Percentiles rank a stretch among this genome's conserved stretches.
Evolutionary conservation across 2,888 invertebrate genomes (phyloP).

Genomic region (Mellilla xanthometata): DNA sequence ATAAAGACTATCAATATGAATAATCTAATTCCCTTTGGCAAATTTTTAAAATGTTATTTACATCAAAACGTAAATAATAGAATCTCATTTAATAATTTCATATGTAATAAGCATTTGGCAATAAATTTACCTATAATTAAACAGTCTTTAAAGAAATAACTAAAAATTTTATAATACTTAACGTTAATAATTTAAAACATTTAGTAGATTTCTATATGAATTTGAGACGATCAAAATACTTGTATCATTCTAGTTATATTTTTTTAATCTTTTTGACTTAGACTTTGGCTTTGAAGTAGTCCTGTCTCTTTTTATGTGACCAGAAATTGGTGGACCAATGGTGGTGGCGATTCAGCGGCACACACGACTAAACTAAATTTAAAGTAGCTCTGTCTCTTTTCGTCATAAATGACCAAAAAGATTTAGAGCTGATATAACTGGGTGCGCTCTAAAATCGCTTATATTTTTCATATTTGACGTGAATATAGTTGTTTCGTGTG

Average conservation of each 20-base stretch:
- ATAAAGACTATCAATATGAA: conserved; percentile 48
- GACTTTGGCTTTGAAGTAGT: no score
- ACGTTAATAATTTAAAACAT: background rate
- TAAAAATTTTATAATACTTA: conserved; percentile 12
- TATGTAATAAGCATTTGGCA: conserved; percentile 28
- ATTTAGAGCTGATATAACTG: no score
- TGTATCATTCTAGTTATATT: background rate
- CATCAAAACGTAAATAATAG: conserved; percentile 33
- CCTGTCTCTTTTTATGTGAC: no score
- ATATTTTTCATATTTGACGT: no score
- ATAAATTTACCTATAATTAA: conserved; percentile 29
- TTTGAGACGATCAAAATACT: no score
- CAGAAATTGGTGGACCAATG: no score
- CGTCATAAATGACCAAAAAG: no score
- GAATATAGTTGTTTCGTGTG: no score
- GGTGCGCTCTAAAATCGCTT: no score
- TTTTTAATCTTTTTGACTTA: background rate
- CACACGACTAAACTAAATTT: no score
- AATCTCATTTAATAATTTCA: conserved; percentile 11
- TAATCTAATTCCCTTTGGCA: conserved; percentile 66
- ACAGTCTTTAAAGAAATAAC: conserved; percentile 37
- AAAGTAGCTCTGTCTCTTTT: no score
- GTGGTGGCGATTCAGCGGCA: no score
- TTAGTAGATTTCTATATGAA: background rate
- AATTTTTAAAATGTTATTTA: conserved; percentile 61